phyloP scores from a whole-genome alignment of 2,888 invertebrate genomes.

The Leptopilina myrica region DNA sequence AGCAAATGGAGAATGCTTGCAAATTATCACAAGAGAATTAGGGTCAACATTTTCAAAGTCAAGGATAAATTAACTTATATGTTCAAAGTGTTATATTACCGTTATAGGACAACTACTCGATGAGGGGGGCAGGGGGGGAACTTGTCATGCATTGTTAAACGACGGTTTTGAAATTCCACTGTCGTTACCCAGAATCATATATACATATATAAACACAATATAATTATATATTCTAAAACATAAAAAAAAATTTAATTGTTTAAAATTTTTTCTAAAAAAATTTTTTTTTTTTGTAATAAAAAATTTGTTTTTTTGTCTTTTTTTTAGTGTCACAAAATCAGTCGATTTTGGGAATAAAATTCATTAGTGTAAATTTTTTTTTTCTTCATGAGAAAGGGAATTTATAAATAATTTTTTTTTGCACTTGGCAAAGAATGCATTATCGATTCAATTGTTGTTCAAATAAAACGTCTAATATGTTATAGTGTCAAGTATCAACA shows the following conservation, averaged over 20 bases:
- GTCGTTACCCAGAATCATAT: conserved; percentile 11
- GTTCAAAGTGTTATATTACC: conserved; percentile 25
- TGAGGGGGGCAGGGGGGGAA: neutral
- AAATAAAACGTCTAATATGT: no score
- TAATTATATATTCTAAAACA: neutral
- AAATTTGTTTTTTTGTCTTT: no score
- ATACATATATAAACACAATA: no score
- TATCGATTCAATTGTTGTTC: neutral
- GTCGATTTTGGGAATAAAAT: no score
- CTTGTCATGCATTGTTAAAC: conserved; percentile 29
- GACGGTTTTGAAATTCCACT: conserved; percentile 13
- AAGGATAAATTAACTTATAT: conserved; percentile 19
- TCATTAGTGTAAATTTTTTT: neutral
- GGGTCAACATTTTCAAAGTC: conserved; percentile 15
- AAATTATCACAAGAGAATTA: conserved; percentile 8
- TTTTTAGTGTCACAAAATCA: neutral
- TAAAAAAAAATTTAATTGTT: no score
- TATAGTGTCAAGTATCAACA: no score
- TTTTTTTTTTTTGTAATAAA: no score
- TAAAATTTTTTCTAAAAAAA: no score
- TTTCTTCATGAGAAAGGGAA: neutral
- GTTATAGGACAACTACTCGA: conserved; percentile 28
- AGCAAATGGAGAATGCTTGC: conserved; percentile 7
- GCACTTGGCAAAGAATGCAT: neutral
- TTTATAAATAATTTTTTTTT: neutral